Conservation (phyloP, 2,888 invertebrate genomes). For the Spodoptera picta region DNA sequence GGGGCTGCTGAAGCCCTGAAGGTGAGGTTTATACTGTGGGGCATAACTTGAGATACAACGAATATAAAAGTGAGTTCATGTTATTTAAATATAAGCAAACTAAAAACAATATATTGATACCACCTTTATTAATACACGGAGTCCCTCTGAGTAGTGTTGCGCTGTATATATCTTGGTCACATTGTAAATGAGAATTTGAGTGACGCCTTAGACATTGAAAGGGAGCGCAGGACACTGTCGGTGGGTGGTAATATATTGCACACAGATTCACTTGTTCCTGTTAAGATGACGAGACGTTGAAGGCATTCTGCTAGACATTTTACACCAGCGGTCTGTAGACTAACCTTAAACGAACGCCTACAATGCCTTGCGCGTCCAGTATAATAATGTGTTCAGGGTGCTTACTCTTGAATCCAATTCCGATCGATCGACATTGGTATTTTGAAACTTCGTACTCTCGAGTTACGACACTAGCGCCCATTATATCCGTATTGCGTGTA, state of each 20-base stretch:
- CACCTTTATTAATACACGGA: conserved; percentile 9
- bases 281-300: too few species aligned
- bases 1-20: too few species aligned
- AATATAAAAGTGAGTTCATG: conserved; percentile 8
- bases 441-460: too few species aligned
- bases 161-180: conserved; percentile 33
- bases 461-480: too few species aligned
- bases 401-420: too few species aligned
- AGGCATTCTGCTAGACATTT: too few species aligned
- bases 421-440: too few species aligned
- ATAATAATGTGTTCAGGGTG: too few species aligned
- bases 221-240: conserved; percentile 33
- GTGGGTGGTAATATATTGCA: not conserved
- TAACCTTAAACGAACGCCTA: not conserved
- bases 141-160: conserved; percentile 3
- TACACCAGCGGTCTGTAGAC: conserved; percentile 2
- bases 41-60: conserved; percentile 2
- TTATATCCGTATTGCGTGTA: too few species aligned
- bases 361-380: not conserved
- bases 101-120: not conserved
- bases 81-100: not conserved
- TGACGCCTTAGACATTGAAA: conserved; percentile 4
- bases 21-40: not conserved
- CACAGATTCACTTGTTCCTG: too few species aligned
- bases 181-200: conserved; percentile 25